Base-by-base conservation (phyloP, 2,797 vertebrate genomes). In the Sparus aurata region DNA sequence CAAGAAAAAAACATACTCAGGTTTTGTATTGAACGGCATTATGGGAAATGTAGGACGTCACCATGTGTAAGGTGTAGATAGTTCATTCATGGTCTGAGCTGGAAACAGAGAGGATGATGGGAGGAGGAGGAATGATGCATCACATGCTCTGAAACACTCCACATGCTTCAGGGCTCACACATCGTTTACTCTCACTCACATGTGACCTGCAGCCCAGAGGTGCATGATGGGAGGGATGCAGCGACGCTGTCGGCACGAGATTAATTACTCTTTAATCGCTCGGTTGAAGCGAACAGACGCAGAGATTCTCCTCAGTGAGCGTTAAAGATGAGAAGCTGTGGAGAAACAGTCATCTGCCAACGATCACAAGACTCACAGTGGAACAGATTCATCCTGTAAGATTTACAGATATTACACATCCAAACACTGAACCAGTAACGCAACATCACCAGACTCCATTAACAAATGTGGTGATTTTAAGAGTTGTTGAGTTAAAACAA, bases 141-240 rank as follows among this genome's bases (percentile, higher is more conserved):
- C 75, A 74, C 75, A 62, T 61, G 66, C 27, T 27, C 30, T 1
- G 25, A 52, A 52, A 15, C 8, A 15, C 52, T 54, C 53, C 7
- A 23, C 20, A 12, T 45, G 47, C 70, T 49, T 27, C 66, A 52
- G 74, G 65, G 45, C 65, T 68, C 62, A 11, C 20, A 13, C 47
- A n/a, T n/a, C 3, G 1, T 22, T 34, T 18, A 16, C 50, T 3
- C 41, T 5, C 0, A 0, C 12, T 57, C 61, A 27, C 69, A 64
- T 69, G 79, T 80, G 77, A 77, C 9, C 46, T 1, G n/a, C 54
- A 49, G 59, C n/a, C 20, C 65, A 57, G 67, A 70, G 75, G 23
- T 53, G 52, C 41, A 65, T 60, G n/a, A 2, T 64, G 50, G 27
- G 61, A 58, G 0, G 55, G 59, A 22, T 20, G 13, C n/a, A 17